Evolutionary conservation across 2,113 vertebrate species (phyloP), one percentile per base, ranked within the genome.

Genomic region (Festucalex cinctus): DNA sequence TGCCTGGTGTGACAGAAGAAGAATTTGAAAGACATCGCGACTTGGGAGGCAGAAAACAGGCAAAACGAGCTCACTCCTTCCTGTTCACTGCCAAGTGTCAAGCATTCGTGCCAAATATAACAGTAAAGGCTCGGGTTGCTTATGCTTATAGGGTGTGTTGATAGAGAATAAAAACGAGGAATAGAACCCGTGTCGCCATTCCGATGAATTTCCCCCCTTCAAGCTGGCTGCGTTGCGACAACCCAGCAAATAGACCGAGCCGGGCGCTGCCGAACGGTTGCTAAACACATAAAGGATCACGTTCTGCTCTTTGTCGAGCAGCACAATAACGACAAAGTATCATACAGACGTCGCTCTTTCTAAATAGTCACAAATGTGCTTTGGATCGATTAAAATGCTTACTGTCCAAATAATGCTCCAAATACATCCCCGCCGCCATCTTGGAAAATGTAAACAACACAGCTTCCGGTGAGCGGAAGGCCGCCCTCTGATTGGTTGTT

Each of bases 361-460:
- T 0, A 32, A 37, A 20, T 28, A 2, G 22, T 24, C 35, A 26
- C 9, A 1, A 37, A 10, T 3, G 12, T 7, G 0, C 43, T n/a
- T 19, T 1, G 71, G 5, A 14, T 43, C 13, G 35, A 53, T 43
- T 65, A 59, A 61, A 26, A 48, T 12, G 75, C 92, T 87, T 88
- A 93, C 92, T 92, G 80, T 93, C 92, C 77, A 93, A 84, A 85
- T 93, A 93, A 83, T 93, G 91, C 72, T 93, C 92, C 85, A 93
- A 85, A 76, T 93, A 93, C 88, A 93, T 92, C 80, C 91, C 92
- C 66, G 90, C 91, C 86, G 91, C 91, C 92, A 93, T 93, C 85
- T 88, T 91, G 82, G 82, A 87, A 83, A 88, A 88, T 80, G 86
- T 90, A 90, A 91, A 91, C 85, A 90, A 90, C 77, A 74, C 81